phyloP scores from a whole-genome alignment of 2,113 vertebrate species.

The Lucifuga dentata region DNA sequence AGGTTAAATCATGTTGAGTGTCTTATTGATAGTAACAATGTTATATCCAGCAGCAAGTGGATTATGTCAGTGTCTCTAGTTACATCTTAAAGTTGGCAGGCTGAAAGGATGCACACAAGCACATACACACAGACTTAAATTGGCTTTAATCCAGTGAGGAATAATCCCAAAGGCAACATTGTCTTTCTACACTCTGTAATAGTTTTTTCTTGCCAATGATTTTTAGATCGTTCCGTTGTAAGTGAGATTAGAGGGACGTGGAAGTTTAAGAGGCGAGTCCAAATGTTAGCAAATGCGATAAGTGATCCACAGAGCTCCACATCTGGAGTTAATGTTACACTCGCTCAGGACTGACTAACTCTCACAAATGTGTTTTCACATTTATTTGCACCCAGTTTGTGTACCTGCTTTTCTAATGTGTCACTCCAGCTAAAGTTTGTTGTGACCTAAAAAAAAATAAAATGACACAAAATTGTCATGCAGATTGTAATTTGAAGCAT shows the following conservation, averaged over 20 bases:
- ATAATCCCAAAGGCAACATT: slow-evolving; percentile 2
- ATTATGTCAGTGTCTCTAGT: slow-evolving; percentile 74
- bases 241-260: neutral
- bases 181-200: neutral
- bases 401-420: neutral
- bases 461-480: slow-evolving; percentile 4
- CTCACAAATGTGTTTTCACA: slow-evolving; percentile 1
- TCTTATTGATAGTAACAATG: slow-evolving; percentile 57
- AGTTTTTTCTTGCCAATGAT: slow-evolving; percentile 5
- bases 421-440: too few relatives aligned
- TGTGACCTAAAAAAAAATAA: slow-evolving; percentile 24
- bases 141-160: slow-evolving; percentile 15
- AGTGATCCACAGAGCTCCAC: slow-evolving; percentile 10
- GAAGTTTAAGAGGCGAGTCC: slow-evolving; percentile 3
- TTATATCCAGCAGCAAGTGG: slow-evolving; percentile 43
- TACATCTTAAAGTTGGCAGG: slow-evolving; percentile 48
- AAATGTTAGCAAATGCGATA: neutral
- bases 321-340: slow-evolving; percentile 27
- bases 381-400: slow-evolving; percentile 17
- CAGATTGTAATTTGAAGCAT: slow-evolving; percentile 41
- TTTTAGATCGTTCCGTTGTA: neutral
- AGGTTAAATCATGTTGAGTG: slow-evolving; percentile 7
- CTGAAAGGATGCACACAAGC: slow-evolving; percentile 17
- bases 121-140: slow-evolving; percentile 5
- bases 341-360: slow-evolving; percentile 4